Evolutionary conservation across 1,140 invertebrate species (phyloP).

Genomic region (Drosophila jambulina): DNA sequence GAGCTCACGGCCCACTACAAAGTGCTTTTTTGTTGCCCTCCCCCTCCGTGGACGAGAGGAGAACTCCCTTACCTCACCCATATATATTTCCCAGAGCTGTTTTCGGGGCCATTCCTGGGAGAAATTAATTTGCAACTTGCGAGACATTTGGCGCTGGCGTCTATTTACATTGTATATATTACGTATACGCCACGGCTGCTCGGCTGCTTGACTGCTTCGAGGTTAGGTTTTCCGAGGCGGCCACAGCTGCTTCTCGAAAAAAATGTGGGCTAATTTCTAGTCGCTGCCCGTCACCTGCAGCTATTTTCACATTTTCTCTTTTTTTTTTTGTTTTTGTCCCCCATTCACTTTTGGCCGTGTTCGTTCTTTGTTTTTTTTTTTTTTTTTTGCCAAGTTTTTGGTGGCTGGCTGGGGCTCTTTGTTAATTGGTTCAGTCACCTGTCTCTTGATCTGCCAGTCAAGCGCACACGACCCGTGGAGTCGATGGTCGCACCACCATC

Average conservation of each 20-base stretch:
- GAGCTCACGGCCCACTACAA: slow-evolving; percentile 59
- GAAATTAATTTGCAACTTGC: slow-evolving; percentile 85
- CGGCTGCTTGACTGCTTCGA: slow-evolving; percentile 17
- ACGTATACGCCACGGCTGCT: slow-evolving; percentile 60
- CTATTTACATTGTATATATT: slow-evolving; percentile 83
- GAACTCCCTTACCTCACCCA: slow-evolving; percentile 8
- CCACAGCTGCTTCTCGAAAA: slow-evolving; percentile 54
- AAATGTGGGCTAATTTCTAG: slow-evolving; percentile 76
- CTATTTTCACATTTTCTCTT: slow-evolving; percentile 64
- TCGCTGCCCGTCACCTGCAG: slow-evolving; percentile 68
- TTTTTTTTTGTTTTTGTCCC: slow-evolving; percentile 3
- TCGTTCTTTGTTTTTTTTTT: slow-evolving; percentile 30
- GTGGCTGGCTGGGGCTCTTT: slow-evolving; percentile 59
- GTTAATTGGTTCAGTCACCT: slow-evolving; percentile 85
- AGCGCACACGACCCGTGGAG: slow-evolving; percentile 74
- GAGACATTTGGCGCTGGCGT: slow-evolving; percentile 75
- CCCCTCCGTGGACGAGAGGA: background rate
- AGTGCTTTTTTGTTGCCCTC: slow-evolving; percentile 33
- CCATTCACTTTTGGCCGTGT: slow-evolving; percentile 20
- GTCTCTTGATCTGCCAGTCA: slow-evolving; percentile 82
- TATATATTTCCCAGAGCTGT: slow-evolving; percentile 29
- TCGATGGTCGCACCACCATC: slow-evolving; percentile 31
- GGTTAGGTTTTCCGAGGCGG: slow-evolving; percentile 54
- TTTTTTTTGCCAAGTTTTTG: slow-evolving; percentile 51
- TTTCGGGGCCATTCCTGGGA: slow-evolving; percentile 66